A percentile compares a stretch with the other conserved stretches of the same genome.
Evolutionary conservation across 2,113 vertebrate species (phyloP).

Genomic region (Ploceus nigricollis): DNA sequence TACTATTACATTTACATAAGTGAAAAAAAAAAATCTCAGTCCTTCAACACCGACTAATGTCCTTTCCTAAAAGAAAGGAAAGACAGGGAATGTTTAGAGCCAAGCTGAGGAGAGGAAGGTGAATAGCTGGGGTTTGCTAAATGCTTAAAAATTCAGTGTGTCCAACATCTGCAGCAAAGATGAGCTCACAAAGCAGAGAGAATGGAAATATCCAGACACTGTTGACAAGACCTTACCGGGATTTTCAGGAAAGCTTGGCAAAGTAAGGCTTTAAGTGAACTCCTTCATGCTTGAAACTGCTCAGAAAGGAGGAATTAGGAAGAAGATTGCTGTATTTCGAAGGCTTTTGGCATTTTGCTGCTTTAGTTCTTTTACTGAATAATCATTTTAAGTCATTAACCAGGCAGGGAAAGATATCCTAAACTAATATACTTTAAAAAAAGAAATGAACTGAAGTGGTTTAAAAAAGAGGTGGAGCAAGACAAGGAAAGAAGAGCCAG

Average conservation of each 20-base stretch:
- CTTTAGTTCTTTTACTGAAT: constrained; percentile 14
- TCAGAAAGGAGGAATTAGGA: background rate
- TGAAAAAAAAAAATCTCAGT: background rate
- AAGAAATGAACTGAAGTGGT: constrained; percentile 32
- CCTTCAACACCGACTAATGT: rapidly evolving
- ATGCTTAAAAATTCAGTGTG: rapidly evolving
- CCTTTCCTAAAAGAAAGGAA: background rate
- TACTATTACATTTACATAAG: background rate
- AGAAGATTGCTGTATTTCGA: background rate
- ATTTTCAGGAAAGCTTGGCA: constrained; percentile 22
- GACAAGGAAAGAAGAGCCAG: background rate
- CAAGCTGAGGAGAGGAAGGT: background rate
- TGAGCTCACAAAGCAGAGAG: background rate
- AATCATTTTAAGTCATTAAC: background rate
- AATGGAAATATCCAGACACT: background rate
- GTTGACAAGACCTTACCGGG: constrained; percentile 48
- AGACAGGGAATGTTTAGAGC: background rate
- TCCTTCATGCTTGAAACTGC: background rate
- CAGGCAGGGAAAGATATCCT: background rate
- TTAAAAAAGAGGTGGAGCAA: constrained; percentile 72
- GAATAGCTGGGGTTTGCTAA: background rate
- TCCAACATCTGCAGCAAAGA: background rate
- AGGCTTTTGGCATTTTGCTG: background rate
- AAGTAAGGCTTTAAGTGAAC: background rate
- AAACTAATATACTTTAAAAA: constrained; percentile 10